Evolutionary conservation across 2,113 vertebrate genomes (phyloP).

Genomic region (Rhombomys opimus): DNA sequence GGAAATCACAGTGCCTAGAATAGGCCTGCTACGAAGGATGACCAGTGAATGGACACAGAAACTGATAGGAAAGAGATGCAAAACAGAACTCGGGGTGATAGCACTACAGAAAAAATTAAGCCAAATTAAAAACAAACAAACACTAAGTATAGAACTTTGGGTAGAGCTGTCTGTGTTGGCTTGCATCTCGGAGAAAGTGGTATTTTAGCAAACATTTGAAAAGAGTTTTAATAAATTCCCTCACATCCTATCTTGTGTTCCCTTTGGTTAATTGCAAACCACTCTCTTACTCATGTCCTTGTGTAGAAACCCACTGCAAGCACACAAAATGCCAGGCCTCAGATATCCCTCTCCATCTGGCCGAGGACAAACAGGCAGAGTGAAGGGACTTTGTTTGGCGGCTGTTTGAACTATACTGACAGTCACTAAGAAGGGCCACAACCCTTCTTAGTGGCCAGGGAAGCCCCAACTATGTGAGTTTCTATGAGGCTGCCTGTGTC

Average conservation of each 20-base stretch:
- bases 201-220: neutral
- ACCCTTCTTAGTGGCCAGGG: neutral
- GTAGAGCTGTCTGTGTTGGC: neutral
- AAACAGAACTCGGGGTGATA: neutral
- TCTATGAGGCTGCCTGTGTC: neutral
- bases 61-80: slow-evolving; percentile 28
- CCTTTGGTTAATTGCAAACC: neutral
- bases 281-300: neutral
- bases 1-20: neutral
- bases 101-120: slow-evolving; percentile 17
- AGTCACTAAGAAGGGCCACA: accelerated
- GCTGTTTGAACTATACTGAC: neutral
- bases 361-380: neutral
- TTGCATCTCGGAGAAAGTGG: neutral
- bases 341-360: neutral
- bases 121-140: neutral
- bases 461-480: accelerated
- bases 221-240: neutral
- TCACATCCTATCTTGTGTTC: neutral
- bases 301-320: neutral
- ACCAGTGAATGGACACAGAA: neutral
- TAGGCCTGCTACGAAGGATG: neutral
- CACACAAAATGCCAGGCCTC: neutral
- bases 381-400: neutral
- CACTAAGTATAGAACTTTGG: neutral